Conservation (phyloP, 1,140 invertebrate species). For the Drosophila willistoni region DNA sequence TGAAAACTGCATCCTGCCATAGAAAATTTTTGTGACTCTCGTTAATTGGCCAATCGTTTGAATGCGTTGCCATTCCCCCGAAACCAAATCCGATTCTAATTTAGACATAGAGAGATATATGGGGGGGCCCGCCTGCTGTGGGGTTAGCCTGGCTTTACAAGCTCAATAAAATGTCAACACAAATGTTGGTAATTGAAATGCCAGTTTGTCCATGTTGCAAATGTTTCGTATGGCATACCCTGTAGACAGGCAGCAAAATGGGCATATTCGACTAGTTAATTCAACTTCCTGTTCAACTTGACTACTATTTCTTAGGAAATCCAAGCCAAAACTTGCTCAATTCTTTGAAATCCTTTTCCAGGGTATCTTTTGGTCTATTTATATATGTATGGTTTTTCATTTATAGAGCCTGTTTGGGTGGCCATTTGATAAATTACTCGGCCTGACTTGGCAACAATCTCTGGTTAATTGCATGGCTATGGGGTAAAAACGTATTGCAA, state of each 20-base stretch:
- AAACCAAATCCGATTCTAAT: conserved; percentile 51
- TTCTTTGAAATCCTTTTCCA: not conserved
- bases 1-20: conserved; percentile 38
- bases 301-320: too few relatives aligned
- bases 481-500: conserved; percentile 43
- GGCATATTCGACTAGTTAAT: not conserved
- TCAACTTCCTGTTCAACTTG: too few relatives aligned
- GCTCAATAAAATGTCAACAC: conserved; percentile 78
- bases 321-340: too few relatives aligned
- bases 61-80: not conserved
- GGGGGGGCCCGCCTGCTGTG: conserved; percentile 59
- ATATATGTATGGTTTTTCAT: conserved; percentile 7
- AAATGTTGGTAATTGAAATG: conserved; percentile 73
- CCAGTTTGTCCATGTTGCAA: conserved; percentile 42
- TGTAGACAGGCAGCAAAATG: not conserved
- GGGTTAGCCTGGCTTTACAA: conserved; percentile 36
- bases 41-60: conserved; percentile 2
- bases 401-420: conserved; percentile 60
- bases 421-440: conserved; percentile 65
- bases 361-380: not conserved
- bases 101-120: conserved; percentile 68
- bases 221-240: conserved; percentile 23
- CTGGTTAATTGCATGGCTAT: conserved; percentile 49
- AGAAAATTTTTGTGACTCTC: conserved; percentile 9
- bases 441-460: conserved; percentile 20